Evolutionary conservation across 2,797 vertebrate genomes (phyloP).

Genomic region (Enteromius treurensis): DNA sequence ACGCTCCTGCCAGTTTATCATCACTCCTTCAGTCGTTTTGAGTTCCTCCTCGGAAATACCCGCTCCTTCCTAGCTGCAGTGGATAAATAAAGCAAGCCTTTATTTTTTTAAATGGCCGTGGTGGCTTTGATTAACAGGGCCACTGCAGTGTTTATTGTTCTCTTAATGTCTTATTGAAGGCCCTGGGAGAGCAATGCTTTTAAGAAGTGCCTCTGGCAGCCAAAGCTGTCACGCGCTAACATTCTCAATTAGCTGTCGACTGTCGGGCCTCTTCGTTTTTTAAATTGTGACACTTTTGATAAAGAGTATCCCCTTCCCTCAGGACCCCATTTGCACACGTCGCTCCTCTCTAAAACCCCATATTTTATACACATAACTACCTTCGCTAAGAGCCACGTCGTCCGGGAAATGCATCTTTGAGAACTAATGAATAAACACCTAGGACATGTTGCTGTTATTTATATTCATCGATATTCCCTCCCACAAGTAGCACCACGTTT

Average conservation of each 20-base stretch:
- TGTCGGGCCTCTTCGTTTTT: constrained; percentile 59
- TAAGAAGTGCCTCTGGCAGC: constrained; percentile 61
- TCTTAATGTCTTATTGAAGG: constrained; percentile 68
- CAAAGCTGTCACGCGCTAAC: constrained; percentile 55
- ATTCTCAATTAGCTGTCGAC: constrained; percentile 67
- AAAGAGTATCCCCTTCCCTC: constrained; percentile 61
- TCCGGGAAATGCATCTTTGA: constrained; percentile 55
- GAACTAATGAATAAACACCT: constrained; percentile 70
- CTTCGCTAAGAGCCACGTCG: constrained; percentile 50
- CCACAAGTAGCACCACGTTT: constrained; percentile 10
- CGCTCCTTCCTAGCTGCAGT: constrained; percentile 10
- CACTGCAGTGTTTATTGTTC: constrained; percentile 65
- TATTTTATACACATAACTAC: constrained; percentile 66
- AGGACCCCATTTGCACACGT: constrained; percentile 64
- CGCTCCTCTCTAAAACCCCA: constrained; percentile 54
- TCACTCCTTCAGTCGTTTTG: constrained; percentile 23
- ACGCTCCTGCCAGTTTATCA: constrained; percentile 10
- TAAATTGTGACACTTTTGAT: constrained; percentile 68
- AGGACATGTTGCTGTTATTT: constrained; percentile 66
- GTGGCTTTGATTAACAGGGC: constrained; percentile 62
- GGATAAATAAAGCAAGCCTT: constrained; percentile 47
- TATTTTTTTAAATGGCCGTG: constrained; percentile 54
- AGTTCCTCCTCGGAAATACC: constrained; percentile 10
- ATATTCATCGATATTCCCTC: constrained; percentile 56
- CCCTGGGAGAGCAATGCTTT: constrained; percentile 67